phyloP scores from a whole-genome alignment of 2,888 invertebrate genomes.

The Drymonia ruficornis region DNA sequence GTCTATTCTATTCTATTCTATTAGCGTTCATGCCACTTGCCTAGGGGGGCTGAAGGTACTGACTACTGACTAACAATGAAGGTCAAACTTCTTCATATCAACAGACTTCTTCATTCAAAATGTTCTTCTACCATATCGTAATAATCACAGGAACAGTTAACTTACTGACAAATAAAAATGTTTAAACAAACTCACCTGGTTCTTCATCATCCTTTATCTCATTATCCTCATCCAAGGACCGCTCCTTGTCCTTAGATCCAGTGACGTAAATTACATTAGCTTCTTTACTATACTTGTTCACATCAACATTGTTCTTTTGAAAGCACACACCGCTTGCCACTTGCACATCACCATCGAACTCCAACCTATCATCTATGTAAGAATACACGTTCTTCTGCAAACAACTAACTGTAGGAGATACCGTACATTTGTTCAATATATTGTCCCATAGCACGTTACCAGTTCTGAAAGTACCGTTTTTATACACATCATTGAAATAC shows the following conservation, averaged over 20 bases:
- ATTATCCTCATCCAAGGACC: constrained; percentile 67
- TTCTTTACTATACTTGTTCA: constrained; percentile 82
- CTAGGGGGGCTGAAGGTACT: too few species aligned
- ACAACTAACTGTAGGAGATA: constrained; percentile 88
- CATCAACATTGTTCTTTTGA: constrained; percentile 86
- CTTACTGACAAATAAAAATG: too few species aligned
- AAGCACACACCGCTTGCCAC: constrained; percentile 87
- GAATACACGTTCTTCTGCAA: constrained; percentile 91
- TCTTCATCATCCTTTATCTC: constrained; percentile 68
- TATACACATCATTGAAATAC: constrained; percentile 69
- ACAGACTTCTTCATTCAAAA: too few species aligned
- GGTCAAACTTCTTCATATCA: too few species aligned
- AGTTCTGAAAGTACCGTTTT: constrained; percentile 79
- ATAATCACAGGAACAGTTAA: too few species aligned
- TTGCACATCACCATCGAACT: constrained; percentile 86
- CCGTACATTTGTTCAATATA: constrained; percentile 88
- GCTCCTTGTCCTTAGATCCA: constrained; percentile 58
- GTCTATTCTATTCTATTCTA: too few species aligned
- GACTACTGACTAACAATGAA: too few species aligned
- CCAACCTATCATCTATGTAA: constrained; percentile 88
- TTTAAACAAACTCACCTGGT: constrained; percentile 56
- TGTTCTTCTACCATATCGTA: too few species aligned
- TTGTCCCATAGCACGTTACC: constrained; percentile 90
- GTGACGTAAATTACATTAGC: constrained; percentile 79
- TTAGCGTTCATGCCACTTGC: too few species aligned